Conservation (phyloP, 2,888 invertebrate species). For the Sicus ferrugineus region DNA sequence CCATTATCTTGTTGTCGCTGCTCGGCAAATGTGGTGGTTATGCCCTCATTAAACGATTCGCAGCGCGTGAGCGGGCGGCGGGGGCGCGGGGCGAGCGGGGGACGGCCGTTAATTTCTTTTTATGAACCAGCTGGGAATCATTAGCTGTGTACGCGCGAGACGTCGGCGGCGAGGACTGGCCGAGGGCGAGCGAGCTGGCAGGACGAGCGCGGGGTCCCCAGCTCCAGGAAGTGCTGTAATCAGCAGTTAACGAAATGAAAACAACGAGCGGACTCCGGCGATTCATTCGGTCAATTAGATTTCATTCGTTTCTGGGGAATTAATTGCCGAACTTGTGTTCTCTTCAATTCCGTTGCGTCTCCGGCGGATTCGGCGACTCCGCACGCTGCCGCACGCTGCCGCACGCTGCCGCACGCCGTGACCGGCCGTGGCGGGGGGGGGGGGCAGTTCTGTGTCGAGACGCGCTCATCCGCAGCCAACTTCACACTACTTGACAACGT, state of each 20-base stretch:
- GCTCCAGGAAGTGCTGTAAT: slow-evolving; percentile 56
- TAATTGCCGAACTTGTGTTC: slow-evolving; percentile 54
- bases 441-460: too few species aligned
- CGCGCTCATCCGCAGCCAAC: slow-evolving; percentile 32
- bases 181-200: slow-evolving; percentile 38
- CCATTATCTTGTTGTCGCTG: slow-evolving; percentile 39
- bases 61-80: slow-evolving; percentile 36
- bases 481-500: slow-evolving; percentile 63
- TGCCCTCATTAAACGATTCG: slow-evolving; percentile 65
- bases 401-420: slow-evolving; percentile 30
- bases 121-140: slow-evolving; percentile 66
- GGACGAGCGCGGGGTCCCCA: slow-evolving; percentile 51
- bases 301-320: slow-evolving; percentile 62
- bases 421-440: too few species aligned
- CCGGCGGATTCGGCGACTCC: not conserved
- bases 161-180: slow-evolving; percentile 36
- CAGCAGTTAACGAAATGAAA: slow-evolving; percentile 61
- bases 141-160: slow-evolving; percentile 49
- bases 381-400: not conserved
- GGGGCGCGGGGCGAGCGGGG: slow-evolving; percentile 43
- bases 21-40: slow-evolving; percentile 50
- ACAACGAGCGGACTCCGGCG: slow-evolving; percentile 43
- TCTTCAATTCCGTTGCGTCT: slow-evolving; percentile 19
- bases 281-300: slow-evolving; percentile 59
- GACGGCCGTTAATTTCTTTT: slow-evolving; percentile 65